phyloP scores from a whole-genome alignment of 2,113 vertebrate genomes.

The Struthio camelus region DNA sequence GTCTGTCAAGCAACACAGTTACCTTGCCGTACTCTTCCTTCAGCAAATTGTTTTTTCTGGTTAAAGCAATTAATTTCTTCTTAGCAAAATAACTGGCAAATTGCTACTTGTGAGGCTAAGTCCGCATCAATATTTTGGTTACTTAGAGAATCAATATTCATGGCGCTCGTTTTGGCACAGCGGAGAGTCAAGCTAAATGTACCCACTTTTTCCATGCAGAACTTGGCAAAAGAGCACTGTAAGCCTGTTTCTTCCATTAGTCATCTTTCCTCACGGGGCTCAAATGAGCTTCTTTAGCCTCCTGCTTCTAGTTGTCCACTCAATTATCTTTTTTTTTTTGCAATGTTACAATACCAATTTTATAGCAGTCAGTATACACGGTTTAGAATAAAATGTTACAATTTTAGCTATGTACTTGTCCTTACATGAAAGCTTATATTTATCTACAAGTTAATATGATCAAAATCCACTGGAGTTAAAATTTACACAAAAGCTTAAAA shows the following conservation, averaged over 20 bases:
- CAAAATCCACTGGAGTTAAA: not conserved
- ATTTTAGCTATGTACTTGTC: not conserved
- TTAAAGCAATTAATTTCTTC: not conserved
- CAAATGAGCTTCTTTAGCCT: not conserved
- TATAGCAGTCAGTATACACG: not conserved
- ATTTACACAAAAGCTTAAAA: not conserved
- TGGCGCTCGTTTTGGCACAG: not conserved
- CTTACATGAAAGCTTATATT: rapidly evolving
- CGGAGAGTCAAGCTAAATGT: not conserved
- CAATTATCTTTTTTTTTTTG: too few relatives aligned
- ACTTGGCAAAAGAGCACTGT: not conserved
- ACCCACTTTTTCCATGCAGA: not conserved
- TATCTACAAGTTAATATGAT: not conserved
- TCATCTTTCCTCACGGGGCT: not conserved
- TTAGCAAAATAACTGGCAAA: not conserved
- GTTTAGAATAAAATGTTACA: not conserved
- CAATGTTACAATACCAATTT: not conserved
- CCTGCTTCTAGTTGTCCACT: not conserved
- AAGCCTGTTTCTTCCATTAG: not conserved
- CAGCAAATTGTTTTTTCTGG: not conserved
- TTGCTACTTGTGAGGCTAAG: not conserved
- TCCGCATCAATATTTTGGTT: not conserved
- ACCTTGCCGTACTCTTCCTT: not conserved
- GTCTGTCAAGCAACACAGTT: not conserved
- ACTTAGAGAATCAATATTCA: not conserved